These are phyloP conservation scores for Hirtodrosophila alboralis DNA, from an alignment of 2,888 invertebrate genomes.

Conservation along the genomic window DNA sequence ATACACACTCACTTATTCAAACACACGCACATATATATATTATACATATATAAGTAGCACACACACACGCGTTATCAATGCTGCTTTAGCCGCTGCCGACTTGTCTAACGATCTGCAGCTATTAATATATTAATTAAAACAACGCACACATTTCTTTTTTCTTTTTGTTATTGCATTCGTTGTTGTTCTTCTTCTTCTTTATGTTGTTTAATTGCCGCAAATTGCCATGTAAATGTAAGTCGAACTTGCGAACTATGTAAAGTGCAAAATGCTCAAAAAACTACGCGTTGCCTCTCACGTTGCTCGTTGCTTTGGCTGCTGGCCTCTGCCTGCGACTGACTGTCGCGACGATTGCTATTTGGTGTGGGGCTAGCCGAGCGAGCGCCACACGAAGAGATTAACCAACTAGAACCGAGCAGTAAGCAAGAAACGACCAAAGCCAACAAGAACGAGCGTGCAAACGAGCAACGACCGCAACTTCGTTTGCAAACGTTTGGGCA, in stretches of 20 bases:
- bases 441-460: conserved; percentile 71
- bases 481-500: conserved; percentile 34
- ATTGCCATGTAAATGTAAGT: conserved; percentile 47
- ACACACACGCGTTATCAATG: conserved; percentile 52
- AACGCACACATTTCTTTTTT: conserved; percentile 28
- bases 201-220: conserved; percentile 35
- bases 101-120: conserved; percentile 51
- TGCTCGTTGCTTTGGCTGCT: conserved; percentile 57
- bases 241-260: conserved; percentile 37
- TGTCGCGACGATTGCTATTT: conserved; percentile 35
- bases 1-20: conserved; percentile 28
- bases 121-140: conserved; percentile 30
- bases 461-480: conserved; percentile 61
- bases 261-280: conserved; percentile 37
- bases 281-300: conserved; percentile 38
- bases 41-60: background rate
- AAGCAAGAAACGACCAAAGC: conserved; percentile 69
- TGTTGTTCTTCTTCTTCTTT: conserved; percentile 15
- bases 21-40: conserved; percentile 3
- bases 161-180: conserved; percentile 22
- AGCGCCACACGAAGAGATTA: conserved; percentile 51
- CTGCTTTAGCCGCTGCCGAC: conserved; percentile 45
- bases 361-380: conserved; percentile 54
- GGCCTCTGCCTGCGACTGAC: conserved; percentile 72
- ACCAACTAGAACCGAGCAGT: conserved; percentile 75